These are phyloP conservation scores for Paracanthobrama guichenoti DNA, from an alignment of 2,113 vertebrate genomes.

Conservation along the genomic window DNA sequence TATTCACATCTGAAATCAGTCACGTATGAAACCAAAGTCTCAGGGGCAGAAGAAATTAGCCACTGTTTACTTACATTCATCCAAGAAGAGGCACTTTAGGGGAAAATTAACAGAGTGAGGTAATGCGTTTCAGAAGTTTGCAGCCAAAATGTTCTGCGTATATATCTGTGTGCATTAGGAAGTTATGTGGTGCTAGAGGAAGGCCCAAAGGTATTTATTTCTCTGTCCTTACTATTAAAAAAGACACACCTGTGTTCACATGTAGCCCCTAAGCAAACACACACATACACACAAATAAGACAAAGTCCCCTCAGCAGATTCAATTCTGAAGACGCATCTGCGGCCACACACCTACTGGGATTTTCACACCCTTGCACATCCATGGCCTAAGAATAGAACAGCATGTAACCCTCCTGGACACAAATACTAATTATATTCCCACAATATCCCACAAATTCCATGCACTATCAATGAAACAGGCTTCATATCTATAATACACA, in stretches of 20 bases:
- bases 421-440: slow-evolving; percentile 8
- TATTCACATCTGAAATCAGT: slow-evolving; percentile 27
- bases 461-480: background rate
- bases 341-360: slow-evolving; percentile 28
- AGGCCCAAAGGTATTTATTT: slow-evolving; percentile 11
- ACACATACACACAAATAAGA: slow-evolving; percentile 32
- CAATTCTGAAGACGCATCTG: slow-evolving; percentile 28
- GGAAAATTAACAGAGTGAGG: background rate
- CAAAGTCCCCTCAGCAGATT: slow-evolving; percentile 29
- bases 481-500: background rate
- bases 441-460: background rate
- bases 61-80: slow-evolving; percentile 13
- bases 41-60: slow-evolving; percentile 1
- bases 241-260: slow-evolving; percentile 36
- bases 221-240: slow-evolving; percentile 8
- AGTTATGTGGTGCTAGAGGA: background rate
- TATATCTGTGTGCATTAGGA: slow-evolving; percentile 7
- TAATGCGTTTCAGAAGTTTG: slow-evolving; percentile 20
- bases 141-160: background rate
- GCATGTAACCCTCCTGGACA: slow-evolving; percentile 33
- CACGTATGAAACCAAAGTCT: slow-evolving; percentile 19
- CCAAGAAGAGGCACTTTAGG: slow-evolving; percentile 3
- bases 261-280: slow-evolving; percentile 46
- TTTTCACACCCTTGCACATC: slow-evolving; percentile 26
- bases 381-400: slow-evolving; percentile 49